Conservation (phyloP, 2,113 vertebrate species). For the Hydropotes inermis region DNA sequence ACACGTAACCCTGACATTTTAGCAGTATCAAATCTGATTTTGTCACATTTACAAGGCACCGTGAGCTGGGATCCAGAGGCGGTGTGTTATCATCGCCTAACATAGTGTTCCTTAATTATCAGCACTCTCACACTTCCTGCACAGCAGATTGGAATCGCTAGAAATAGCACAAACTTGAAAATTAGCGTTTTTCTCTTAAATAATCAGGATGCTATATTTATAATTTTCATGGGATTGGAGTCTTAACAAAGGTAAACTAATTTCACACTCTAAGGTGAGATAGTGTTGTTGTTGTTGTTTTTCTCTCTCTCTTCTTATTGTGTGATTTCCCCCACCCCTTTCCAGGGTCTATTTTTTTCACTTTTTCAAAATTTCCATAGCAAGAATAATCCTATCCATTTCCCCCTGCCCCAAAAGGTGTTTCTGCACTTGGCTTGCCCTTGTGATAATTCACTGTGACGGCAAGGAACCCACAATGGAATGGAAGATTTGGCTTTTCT, state of each 20-base stretch:
- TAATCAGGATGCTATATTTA: slow-evolving; percentile 71
- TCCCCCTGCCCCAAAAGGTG: not conserved
- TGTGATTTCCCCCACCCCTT: not conserved
- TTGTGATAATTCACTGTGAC: slow-evolving; percentile 47
- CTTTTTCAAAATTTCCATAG: slow-evolving; percentile 44
- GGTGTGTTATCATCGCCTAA: slow-evolving; percentile 60
- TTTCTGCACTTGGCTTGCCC: slow-evolving; percentile 57
- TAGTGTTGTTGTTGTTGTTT: too few species aligned
- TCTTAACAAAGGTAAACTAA: slow-evolving; percentile 62
- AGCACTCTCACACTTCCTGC: slow-evolving; percentile 64
- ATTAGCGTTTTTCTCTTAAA: slow-evolving; percentile 67
- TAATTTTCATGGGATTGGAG: slow-evolving; percentile 38
- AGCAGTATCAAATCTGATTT: slow-evolving; percentile 68
- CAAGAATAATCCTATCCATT: slow-evolving; percentile 41
- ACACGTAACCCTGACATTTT: slow-evolving; percentile 57
- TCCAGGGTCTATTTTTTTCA: not conserved
- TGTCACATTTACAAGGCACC: slow-evolving; percentile 62
- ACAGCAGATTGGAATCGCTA: slow-evolving; percentile 64
- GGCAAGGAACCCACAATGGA: not conserved
- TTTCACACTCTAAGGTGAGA: slow-evolving; percentile 59
- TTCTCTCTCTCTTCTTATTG: not conserved
- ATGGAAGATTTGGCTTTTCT: slow-evolving; percentile 45
- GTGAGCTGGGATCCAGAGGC: slow-evolving; percentile 61
- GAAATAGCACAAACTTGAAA: slow-evolving; percentile 74
- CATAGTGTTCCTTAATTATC: slow-evolving; percentile 75